phyloP scores from a whole-genome alignment of 2,797 vertebrate genomes.

The Eurystomus glaucurus region DNA sequence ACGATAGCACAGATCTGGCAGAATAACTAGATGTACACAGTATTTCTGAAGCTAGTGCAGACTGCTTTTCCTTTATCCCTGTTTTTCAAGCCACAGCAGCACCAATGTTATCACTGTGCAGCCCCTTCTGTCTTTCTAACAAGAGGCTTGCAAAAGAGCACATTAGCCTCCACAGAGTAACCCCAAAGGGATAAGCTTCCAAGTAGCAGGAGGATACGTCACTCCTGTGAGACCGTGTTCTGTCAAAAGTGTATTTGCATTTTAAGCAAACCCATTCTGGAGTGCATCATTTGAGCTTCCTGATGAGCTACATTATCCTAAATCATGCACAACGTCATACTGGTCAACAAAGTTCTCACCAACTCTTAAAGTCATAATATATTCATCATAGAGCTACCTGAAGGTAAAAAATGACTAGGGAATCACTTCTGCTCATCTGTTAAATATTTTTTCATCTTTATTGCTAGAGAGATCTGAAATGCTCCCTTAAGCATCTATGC shows the following conservation, averaged over 20 bases:
- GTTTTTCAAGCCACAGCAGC: background rate
- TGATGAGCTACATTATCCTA: accelerated
- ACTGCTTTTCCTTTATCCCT: background rate
- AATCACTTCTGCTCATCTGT: background rate
- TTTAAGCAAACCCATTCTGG: background rate
- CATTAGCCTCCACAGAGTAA: background rate
- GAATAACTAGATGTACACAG: background rate
- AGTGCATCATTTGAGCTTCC: background rate
- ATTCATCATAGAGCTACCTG: background rate
- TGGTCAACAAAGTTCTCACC: background rate
- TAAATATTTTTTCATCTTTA: background rate
- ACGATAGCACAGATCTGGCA: background rate
- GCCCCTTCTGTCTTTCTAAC: background rate
- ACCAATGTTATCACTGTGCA: background rate
- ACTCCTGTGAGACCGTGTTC: background rate
- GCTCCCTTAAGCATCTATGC: background rate
- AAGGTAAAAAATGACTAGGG: background rate
- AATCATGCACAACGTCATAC: background rate
- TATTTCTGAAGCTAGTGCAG: background rate
- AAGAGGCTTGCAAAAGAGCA: background rate
- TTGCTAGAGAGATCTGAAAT: background rate
- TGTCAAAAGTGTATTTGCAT: background rate
- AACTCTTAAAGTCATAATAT: background rate
- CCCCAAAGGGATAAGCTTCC: background rate
- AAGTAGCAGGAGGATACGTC: accelerated